Conservation (phyloP, 2,888 invertebrate species). For the Caenorhabditis macrosperma region DNA sequence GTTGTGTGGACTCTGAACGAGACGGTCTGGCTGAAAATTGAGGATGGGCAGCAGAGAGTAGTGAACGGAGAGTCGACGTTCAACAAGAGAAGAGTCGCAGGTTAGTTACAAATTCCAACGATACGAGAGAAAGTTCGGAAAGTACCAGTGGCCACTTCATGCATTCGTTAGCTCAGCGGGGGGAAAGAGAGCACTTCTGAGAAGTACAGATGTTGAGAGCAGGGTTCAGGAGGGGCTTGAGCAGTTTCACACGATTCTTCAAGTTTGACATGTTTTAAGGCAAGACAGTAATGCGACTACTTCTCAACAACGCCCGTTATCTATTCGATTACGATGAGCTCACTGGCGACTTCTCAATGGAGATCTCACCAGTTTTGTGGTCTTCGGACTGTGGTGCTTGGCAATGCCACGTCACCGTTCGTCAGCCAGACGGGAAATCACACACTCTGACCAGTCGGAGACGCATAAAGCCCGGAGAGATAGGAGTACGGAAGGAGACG, state of each 20-base stretch:
- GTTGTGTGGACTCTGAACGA: constrained; percentile 72
- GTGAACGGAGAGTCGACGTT: constrained; percentile 63
- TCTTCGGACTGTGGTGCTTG: constrained; percentile 64
- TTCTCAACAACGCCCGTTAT: constrained; percentile 68
- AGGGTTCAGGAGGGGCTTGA: not conserved
- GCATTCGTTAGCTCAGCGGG: constrained; percentile 22
- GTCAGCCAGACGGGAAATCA: constrained; percentile 56
- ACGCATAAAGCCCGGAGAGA: constrained; percentile 47
- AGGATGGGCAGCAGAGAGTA: constrained; percentile 62
- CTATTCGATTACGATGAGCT: constrained; percentile 72
- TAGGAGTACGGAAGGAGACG: constrained; percentile 23
- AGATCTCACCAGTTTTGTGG: constrained; percentile 66
- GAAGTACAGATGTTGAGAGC: constrained; percentile 14
- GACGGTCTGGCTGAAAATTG: constrained; percentile 71
- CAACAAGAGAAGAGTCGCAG: constrained; percentile 63
- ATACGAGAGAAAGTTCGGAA: not conserved
- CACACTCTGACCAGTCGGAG: constrained; percentile 68
- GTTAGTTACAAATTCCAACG: constrained; percentile 49
- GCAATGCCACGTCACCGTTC: constrained; percentile 71
- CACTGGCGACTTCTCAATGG: constrained; percentile 73
- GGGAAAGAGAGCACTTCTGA: constrained; percentile 9
- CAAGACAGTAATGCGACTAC: constrained; percentile 66
- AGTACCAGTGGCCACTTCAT: constrained; percentile 23
- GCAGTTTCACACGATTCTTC: not conserved
- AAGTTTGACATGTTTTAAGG: constrained; percentile 43